phyloP scores from a whole-genome alignment of 2,888 invertebrate species.

The Mythimna pallens region DNA sequence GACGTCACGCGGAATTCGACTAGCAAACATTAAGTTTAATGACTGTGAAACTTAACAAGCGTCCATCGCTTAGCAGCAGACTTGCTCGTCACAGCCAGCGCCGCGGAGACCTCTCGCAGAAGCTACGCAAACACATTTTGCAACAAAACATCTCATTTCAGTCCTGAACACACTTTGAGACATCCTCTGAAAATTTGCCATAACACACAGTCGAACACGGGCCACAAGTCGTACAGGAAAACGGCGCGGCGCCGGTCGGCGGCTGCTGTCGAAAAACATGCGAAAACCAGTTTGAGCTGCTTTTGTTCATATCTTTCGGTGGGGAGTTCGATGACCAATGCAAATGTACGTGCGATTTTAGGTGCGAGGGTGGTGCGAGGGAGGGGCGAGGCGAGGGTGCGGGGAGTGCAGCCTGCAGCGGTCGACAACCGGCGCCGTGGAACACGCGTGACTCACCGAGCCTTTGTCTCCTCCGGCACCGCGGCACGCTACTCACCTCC shows the following conservation, averaged over 20 bases:
- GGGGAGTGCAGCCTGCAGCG: conserved; percentile 79
- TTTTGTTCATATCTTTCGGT: conserved; percentile 85
- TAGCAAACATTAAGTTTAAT: conserved; percentile 67
- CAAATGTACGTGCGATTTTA: conserved; percentile 82
- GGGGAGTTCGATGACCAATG: conserved; percentile 88
- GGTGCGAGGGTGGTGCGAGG: conserved; percentile 82
- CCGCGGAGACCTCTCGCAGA: conserved; percentile 19
- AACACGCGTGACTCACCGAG: conserved; percentile 84
- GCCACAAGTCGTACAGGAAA: conserved; percentile 78
- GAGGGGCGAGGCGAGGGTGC: conserved; percentile 73
- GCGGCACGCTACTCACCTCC: conserved; percentile 71
- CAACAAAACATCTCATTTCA: conserved; percentile 39
- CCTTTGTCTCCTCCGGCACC: conserved; percentile 76
- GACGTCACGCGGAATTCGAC: conserved; percentile 75
- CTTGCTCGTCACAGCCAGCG: conserved; percentile 64
- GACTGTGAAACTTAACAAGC: conserved; percentile 65
- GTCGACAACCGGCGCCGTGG: conserved; percentile 82
- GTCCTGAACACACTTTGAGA: conserved; percentile 57
- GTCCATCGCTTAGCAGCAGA: conserved; percentile 54
- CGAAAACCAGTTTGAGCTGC: conserved; percentile 88
- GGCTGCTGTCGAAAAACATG: conserved; percentile 81
- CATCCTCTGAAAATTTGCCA: conserved; percentile 68
- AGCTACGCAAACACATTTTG: conserved; percentile 47
- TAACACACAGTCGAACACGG: conserved; percentile 66
- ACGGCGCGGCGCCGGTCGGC: conserved; percentile 72